Conservation (phyloP, 2,888 invertebrate genomes). For the Plebejus anna region DNA sequence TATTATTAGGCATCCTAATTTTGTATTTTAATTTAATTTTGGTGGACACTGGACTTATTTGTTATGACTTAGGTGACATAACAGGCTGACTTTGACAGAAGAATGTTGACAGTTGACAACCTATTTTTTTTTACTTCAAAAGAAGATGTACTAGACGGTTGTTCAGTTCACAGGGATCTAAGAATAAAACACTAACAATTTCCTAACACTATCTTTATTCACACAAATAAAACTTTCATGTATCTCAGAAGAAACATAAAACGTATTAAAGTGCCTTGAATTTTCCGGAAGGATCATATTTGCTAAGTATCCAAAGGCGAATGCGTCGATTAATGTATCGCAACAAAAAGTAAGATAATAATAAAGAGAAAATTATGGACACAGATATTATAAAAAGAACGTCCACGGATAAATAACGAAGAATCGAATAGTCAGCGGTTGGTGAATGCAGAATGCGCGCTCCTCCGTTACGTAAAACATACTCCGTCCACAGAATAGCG, state of each 20-base stretch:
- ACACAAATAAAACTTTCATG: not conserved
- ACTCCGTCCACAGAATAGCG: constrained; percentile 78
- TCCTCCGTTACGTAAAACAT: constrained; percentile 67
- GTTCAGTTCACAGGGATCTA: not conserved
- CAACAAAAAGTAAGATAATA: constrained; percentile 44
- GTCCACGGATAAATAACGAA: constrained; percentile 65
- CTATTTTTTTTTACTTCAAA: not conserved
- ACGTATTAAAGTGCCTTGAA: constrained; percentile 58
- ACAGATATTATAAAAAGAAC: constrained; percentile 45
- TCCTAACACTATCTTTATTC: not conserved
- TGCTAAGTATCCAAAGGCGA: constrained; percentile 44
- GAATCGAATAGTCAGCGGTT: constrained; percentile 55
- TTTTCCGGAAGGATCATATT: constrained; percentile 48
- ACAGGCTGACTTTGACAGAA: not conserved
- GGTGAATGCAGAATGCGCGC: constrained; percentile 67
- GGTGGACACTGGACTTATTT: not conserved
- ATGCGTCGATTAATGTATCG: constrained; percentile 46
- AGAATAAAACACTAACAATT: not conserved
- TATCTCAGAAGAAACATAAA: not conserved
- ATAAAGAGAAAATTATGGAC: constrained; percentile 40
- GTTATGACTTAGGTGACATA: not conserved
- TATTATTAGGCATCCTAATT: not conserved
- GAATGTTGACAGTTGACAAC: not conserved
- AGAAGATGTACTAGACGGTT: not conserved
- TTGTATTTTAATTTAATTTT: not conserved